Conservation (phyloP, 2,888 invertebrate genomes). For the Heliconius cydno region DNA sequence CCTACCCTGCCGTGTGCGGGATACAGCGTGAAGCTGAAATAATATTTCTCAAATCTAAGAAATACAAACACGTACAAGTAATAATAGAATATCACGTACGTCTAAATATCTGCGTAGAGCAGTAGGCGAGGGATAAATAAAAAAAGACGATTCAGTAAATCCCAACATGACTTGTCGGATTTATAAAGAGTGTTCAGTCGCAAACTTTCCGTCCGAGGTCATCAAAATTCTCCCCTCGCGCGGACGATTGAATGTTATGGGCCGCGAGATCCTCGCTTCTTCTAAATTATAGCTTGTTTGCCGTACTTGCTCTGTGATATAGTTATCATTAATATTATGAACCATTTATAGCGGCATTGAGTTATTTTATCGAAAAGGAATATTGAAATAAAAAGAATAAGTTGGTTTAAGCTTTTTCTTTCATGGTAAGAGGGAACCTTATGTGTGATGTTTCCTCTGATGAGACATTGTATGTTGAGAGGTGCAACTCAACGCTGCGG, state of each 20-base stretch:
- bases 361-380: slow-evolving; percentile 2
- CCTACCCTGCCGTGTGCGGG: no score
- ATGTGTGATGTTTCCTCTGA: background rate
- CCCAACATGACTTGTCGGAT: slow-evolving; percentile 79
- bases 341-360: background rate
- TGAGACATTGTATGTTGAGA: no score
- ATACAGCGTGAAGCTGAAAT: no score
- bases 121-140: slow-evolving; percentile 74
- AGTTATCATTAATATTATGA: slow-evolving; percentile 38
- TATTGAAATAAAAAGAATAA: background rate
- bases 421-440: background rate
- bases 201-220: slow-evolving; percentile 78
- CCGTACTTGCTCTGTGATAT: slow-evolving; percentile 38
- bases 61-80: slow-evolving; percentile 51
- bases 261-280: slow-evolving; percentile 76
- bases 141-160: slow-evolving; percentile 79
- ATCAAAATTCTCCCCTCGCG: slow-evolving; percentile 80
- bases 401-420: background rate
- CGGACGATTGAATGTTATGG: slow-evolving; percentile 82
- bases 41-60: background rate
- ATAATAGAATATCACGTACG: slow-evolving; percentile 69
- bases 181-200: slow-evolving; percentile 78
- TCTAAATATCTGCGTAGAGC: slow-evolving; percentile 72
- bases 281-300: slow-evolving; percentile 75
- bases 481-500: no score